A percentile compares a stretch with the other conserved stretches of the same genome.
Conservation (phyloP, 2,888 invertebrate species). For the Diadromus collaris region DNA sequence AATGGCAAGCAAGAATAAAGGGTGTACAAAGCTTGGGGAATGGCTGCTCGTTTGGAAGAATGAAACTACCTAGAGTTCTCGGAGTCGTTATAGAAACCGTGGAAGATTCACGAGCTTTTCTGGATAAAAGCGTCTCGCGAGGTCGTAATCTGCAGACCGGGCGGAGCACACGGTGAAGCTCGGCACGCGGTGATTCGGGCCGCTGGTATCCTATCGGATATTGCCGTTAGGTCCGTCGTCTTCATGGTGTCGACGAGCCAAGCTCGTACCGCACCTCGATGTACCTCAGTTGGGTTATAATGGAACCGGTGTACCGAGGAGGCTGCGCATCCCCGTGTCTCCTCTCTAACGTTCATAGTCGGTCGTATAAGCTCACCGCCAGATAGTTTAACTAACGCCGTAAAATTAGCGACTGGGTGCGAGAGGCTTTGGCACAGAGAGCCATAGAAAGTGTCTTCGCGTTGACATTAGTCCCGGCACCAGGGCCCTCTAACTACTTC, state of each 20-base stretch:
- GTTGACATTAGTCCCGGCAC: constrained; percentile 40
- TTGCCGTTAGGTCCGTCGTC: constrained; percentile 6
- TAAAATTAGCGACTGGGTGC: constrained; percentile 74
- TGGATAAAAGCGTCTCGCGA: neutral
- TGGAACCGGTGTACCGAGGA: constrained; percentile 27
- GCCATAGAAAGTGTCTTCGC: constrained; percentile 33
- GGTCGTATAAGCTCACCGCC: constrained; percentile 68
- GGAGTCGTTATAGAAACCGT: neutral
- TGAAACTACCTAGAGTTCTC: constrained; percentile 20
- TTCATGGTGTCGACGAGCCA: constrained; percentile 29
- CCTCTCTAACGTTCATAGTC: constrained; percentile 3
- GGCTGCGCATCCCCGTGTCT: constrained; percentile 32
- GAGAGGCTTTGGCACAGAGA: constrained; percentile 62
- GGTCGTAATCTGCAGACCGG: neutral
- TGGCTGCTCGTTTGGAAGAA: constrained; percentile 18
- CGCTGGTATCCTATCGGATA: neutral
- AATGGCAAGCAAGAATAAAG: neutral
- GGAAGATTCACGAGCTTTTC: constrained; percentile 25
- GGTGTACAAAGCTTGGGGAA: constrained; percentile 14
- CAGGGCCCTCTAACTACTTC: constrained; percentile 29
- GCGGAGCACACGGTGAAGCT: constrained; percentile 5
- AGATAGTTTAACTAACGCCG: constrained; percentile 71
- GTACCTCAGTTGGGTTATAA: constrained; percentile 32
- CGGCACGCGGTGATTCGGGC: neutral
- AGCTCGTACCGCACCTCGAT: constrained; percentile 27